Evolutionary conservation across 2,113 vertebrate genomes (phyloP).

Genomic region (Percina caprodes): DNA sequence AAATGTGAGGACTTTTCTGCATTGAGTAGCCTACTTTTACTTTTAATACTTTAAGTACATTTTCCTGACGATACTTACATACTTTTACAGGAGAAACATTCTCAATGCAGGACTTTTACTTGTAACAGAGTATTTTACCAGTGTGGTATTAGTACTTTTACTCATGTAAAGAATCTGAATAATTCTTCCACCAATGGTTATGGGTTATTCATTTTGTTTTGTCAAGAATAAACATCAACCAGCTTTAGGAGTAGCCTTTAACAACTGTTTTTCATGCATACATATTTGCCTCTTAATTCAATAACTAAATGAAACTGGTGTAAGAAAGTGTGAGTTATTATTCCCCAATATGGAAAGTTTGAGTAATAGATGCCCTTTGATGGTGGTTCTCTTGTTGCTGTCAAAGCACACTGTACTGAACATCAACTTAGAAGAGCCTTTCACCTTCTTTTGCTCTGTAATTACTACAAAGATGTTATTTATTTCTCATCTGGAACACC

Average conservation of each 20-base stretch:
- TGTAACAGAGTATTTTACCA: too few species aligned
- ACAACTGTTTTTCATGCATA: not conserved
- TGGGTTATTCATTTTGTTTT: too few species aligned
- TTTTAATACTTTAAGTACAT: too few species aligned
- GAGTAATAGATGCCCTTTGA: not conserved
- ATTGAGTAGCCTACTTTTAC: too few species aligned
- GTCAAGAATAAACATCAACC: not conserved
- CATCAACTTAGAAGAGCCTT: not conserved
- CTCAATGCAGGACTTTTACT: too few species aligned
- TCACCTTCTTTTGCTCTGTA: conserved; percentile 24
- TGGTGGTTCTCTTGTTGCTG: not conserved
- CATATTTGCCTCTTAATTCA: not conserved
- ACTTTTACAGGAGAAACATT: too few species aligned
- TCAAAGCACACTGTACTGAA: not conserved
- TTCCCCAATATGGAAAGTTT: not conserved
- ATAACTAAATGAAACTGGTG: not conserved
- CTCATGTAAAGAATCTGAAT: too few species aligned
- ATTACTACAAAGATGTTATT: conserved; percentile 14
- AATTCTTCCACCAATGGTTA: too few species aligned
- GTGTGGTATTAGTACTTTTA: too few species aligned
- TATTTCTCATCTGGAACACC: conserved; percentile 16
- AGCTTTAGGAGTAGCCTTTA: too few species aligned
- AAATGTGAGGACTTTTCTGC: too few species aligned
- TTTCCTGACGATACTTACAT: too few species aligned
- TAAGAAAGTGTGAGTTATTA: not conserved